Percentiles rank a stretch among this genome's conserved stretches.
Conservation (phyloP, 2,888 invertebrate genomes). For the Cryptus viduatorius region DNA sequence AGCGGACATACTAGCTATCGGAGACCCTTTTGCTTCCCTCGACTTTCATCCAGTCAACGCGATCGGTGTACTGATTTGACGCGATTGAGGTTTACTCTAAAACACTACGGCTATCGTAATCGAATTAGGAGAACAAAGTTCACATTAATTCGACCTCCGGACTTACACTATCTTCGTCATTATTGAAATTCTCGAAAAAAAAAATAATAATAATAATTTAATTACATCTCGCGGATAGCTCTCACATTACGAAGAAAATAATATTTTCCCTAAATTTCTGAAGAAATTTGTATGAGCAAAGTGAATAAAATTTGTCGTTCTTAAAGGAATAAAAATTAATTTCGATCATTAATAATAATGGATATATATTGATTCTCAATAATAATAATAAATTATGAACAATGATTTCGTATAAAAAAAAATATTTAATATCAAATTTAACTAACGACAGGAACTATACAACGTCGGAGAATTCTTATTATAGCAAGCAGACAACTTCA, state of each 20-base stretch:
- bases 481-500: conserved; percentile 8
- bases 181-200: not conserved
- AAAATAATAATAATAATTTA: too few relatives aligned
- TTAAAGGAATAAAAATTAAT: too few relatives aligned
- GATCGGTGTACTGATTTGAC: conserved; percentile 67
- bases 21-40: not conserved
- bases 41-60: conserved; percentile 34
- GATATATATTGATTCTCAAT: too few relatives aligned
- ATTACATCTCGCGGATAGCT: too few relatives aligned
- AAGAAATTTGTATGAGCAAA: not conserved
- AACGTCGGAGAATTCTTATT: not conserved
- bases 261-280: not conserved
- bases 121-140: conserved; percentile 64
- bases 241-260: not conserved
- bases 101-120: conserved; percentile 61
- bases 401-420: too few relatives aligned
- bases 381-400: too few relatives aligned
- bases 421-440: too few relatives aligned
- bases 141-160: conserved; percentile 6
- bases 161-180: not conserved
- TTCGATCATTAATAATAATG: too few relatives aligned
- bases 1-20: not conserved
- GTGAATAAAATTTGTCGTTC: not conserved
- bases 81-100: conserved; percentile 29
- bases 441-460: too few relatives aligned